Base-by-base conservation (phyloP, 1,140 invertebrate species). In the Drosophila ercepeae region DNA sequence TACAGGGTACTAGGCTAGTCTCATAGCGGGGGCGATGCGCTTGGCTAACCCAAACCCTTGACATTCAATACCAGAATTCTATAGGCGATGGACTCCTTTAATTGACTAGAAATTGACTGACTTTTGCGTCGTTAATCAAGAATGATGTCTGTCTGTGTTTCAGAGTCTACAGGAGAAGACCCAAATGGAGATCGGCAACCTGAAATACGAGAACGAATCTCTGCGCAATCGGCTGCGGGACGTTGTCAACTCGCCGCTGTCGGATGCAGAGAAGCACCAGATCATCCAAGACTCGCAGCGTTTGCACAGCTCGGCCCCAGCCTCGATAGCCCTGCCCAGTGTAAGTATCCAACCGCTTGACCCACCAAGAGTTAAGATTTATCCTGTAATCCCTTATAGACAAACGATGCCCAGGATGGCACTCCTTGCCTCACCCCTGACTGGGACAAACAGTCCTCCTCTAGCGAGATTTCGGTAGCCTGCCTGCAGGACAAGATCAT, bases 401-500 rank as follows among this genome's bases (percentile, higher is more conserved):
- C 70, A 36, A 88, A 75, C 54, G 83, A 88, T 14, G 49, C 46
- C 19, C 57, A 88, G 18, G 83, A 89, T 82, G 94, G 93, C 72
- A 93, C 94, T 23, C 93, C 94, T 13, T 94, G 93, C 32, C 92
- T 92, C 52, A 93, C 94, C 29, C 95, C 95, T 2, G 96, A 97
- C 70, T 98, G 97, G 97, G 97, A 97, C 81, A 97, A 97, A 89
- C 95, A 96, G 86, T 97, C 96, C 19, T 97, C 96, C 19, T 93
- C 96, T 18, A 97, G 96, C 89, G 97, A 98, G 91, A 95, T 98
- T 11, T 98, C 97, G 7, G 96, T 98, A 52, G 96, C 97, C 1
- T 98, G 97, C 91, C 93, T 98, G 34, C 97, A 98, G 91, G 97
- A 98, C 89, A 94, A 97, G 78, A 97, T 98, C 73, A 93, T 97